These are phyloP conservation scores for Phalacrocorax carbo DNA, from an alignment of 2,113 vertebrate genomes.

Conservation along the genomic window DNA sequence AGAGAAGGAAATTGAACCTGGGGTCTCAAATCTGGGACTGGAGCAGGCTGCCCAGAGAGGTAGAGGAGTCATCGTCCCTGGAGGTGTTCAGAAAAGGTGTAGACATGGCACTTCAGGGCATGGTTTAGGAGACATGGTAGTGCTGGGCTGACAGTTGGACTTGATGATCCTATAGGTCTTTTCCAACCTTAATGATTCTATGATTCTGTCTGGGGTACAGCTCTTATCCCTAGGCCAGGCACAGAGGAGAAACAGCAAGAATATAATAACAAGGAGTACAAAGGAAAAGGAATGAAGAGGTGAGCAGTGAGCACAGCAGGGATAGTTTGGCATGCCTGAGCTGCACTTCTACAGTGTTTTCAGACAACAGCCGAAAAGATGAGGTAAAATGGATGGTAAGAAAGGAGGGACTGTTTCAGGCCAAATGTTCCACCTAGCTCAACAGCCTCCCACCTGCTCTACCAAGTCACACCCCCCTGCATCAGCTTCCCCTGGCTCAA, in stretches of 20 bases:
- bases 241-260: not conserved
- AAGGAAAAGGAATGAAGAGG: not conserved
- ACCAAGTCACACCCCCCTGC: rapidly evolving
- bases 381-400: not conserved
- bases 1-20: not conserved
- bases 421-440: not conserved
- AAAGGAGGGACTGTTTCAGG: not conserved
- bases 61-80: no score
- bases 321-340: not conserved
- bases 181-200: no score
- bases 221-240: not conserved
- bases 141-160: no score
- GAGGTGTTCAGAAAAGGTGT: no score
- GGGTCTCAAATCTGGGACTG: not conserved
- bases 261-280: not conserved
- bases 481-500: not conserved
- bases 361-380: not conserved
- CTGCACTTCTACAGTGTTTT: not conserved
- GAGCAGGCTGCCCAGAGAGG: no score
- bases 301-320: not conserved
- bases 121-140: no score
- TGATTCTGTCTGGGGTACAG: not conserved
- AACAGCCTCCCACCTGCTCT: not conserved
- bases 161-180: no score
- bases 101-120: no score